phyloP scores from a whole-genome alignment of 2,797 vertebrate genomes.

The Galago senegalensis region DNA sequence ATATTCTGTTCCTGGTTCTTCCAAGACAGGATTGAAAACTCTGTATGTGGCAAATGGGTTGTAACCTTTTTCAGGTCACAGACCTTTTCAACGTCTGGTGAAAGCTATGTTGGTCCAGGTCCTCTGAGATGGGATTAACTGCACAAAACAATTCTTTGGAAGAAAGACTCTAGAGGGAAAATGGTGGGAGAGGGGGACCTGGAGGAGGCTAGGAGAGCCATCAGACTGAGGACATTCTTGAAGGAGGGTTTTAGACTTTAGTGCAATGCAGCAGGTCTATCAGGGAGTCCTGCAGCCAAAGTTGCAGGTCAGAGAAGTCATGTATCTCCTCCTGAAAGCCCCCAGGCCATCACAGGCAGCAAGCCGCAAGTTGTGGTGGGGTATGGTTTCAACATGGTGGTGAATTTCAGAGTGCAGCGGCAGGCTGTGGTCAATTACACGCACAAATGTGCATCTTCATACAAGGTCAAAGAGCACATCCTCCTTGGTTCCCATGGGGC shows the following conservation, averaged over 20 bases:
- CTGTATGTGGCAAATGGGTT: neutral
- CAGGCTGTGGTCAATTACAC: neutral
- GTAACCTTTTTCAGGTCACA: slow-evolving; percentile 34
- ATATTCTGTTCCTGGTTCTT: slow-evolving; percentile 58
- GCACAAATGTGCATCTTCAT: neutral
- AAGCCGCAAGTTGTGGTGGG: neutral
- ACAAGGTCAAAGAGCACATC: neutral
- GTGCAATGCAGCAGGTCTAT: neutral
- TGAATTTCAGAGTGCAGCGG: neutral
- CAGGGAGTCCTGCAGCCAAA: neutral
- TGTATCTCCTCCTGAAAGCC: neutral
- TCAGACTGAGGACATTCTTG: neutral
- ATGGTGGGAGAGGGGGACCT: too few relatives aligned
- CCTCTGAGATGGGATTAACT: neutral
- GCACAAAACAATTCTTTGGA: slow-evolving; percentile 6
- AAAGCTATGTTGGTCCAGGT: slow-evolving; percentile 32
- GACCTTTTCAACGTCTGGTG: slow-evolving; percentile 21
- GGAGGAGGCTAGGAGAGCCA: neutral
- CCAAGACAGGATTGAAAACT: slow-evolving; percentile 21
- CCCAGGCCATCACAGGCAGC: neutral
- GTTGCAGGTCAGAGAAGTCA: neutral
- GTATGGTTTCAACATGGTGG: rapidly evolving
- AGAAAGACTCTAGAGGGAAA: neutral
- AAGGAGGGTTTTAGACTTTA: neutral
- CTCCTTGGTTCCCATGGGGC: neutral